Evolutionary conservation across 2,888 invertebrate species (phyloP).

Genomic region (Polymixis lichenea): DNA sequence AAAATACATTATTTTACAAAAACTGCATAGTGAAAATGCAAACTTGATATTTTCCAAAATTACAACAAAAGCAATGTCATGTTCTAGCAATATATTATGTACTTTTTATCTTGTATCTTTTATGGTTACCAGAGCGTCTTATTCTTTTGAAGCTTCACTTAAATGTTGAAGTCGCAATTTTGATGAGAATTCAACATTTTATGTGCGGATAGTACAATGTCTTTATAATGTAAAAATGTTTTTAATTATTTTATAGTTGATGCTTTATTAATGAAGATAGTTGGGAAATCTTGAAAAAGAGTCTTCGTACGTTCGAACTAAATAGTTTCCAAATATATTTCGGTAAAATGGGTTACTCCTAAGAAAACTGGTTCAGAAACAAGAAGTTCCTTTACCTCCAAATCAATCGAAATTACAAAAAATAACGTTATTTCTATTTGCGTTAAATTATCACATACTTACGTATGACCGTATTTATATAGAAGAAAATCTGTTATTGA

Average conservation of each 20-base stretch:
- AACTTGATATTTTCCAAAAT: not conserved
- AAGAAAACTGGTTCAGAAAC: not conserved
- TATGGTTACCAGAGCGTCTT: conserved; percentile 39
- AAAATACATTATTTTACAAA: not conserved
- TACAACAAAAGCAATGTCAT: conserved; percentile 54
- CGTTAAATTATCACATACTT: not conserved
- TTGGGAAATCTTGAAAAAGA: too few species aligned
- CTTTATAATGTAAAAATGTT: not conserved
- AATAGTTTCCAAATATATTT: not conserved
- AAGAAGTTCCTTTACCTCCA: not conserved
- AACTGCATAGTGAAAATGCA: not conserved
- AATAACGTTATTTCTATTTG: not conserved
- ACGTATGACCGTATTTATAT: not conserved
- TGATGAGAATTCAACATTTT: not conserved
- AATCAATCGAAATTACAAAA: not conserved
- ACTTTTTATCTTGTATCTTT: conserved; percentile 57
- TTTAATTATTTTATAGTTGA: not conserved
- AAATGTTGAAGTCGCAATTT: not conserved
- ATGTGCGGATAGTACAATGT: not conserved
- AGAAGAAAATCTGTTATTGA: not conserved
- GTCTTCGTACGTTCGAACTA: not conserved
- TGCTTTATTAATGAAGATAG: not conserved
- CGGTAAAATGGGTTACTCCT: not conserved
- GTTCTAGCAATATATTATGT: conserved; percentile 60
- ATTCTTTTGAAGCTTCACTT: conserved; percentile 26